Evolutionary conservation across 2,888 invertebrate genomes (phyloP).

Genomic region (Hymenopus coronatus): DNA sequence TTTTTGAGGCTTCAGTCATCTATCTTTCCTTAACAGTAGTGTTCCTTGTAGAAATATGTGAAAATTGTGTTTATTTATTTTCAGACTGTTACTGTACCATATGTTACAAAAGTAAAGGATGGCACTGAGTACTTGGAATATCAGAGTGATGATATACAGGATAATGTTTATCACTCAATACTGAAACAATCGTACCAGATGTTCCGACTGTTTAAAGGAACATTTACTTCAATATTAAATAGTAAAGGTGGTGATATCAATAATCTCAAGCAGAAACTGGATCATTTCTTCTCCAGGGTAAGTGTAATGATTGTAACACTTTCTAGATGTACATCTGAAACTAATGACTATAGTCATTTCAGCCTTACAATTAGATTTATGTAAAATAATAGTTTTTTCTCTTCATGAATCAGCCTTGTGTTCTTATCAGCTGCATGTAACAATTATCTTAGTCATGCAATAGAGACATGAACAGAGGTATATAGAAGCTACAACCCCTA

Average conservation of each 20-base stretch:
- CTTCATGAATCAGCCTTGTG: not conserved
- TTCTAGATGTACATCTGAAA: not conserved
- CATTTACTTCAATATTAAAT: slow-evolving; percentile 63
- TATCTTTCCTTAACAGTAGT: not conserved
- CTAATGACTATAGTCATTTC: not conserved
- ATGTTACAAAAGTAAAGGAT: slow-evolving; percentile 67
- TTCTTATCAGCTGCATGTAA: no score
- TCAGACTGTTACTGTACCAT: slow-evolving; percentile 75
- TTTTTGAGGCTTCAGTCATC: no score
- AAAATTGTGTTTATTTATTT: slow-evolving; percentile 36
- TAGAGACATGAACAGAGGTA: no score
- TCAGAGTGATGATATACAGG: slow-evolving; percentile 77
- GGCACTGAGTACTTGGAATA: slow-evolving; percentile 69
- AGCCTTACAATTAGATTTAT: not conserved
- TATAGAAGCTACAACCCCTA: no score
- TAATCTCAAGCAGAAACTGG: slow-evolving; percentile 66
- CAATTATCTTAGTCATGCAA: no score
- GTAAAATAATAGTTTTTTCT: not conserved
- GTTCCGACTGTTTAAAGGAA: slow-evolving; percentile 82
- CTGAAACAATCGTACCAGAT: slow-evolving; percentile 76
- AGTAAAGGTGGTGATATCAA: slow-evolving; percentile 51
- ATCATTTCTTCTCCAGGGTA: slow-evolving; percentile 76
- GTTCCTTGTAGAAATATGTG: not conserved
- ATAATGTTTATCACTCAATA: slow-evolving; percentile 67
- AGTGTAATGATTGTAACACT: slow-evolving; percentile 40